phyloP scores from a whole-genome alignment of 2,113 vertebrate genomes.

The Mus musculus region GRCm39 chr1:43730001-43730500 shows the following conservation, averaged over 20 bases:
- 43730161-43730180: background rate
- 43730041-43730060: background rate
- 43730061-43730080: too few species aligned
- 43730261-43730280: background rate
- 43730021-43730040: background rate
- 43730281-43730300: background rate
- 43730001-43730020: too few species aligned
- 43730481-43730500: background rate
- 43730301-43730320: background rate
- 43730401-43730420: background rate
- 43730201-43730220: background rate
- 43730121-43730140: background rate
- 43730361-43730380: accelerated
- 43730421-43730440: background rate
- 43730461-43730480: background rate
- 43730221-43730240: background rate
- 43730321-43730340: background rate
- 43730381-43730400: background rate
- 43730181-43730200: background rate
- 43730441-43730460: background rate
- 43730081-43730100: background rate
- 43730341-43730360: background rate
- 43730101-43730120: background rate
- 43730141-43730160: background rate
- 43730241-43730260: background rate